Base-by-base conservation (phyloP, 2,113 vertebrate genomes). In the Lepidothrix coronata region DNA sequence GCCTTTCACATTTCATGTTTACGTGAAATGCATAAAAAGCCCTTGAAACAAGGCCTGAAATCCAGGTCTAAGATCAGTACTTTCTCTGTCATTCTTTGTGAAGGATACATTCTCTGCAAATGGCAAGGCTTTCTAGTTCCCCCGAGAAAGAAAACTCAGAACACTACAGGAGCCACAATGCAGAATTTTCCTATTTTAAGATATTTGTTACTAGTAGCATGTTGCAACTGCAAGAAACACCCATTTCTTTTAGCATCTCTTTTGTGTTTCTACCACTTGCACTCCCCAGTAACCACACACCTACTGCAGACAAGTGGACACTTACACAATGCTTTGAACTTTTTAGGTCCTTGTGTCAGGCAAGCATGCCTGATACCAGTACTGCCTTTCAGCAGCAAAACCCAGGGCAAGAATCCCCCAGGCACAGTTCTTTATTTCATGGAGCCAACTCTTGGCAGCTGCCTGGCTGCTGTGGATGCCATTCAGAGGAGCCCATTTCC, bases 21-120 rank as follows among this genome's bases (percentile, higher is more conserved):
- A 93, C 6, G 17, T 18, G 27, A 92, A 75, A 95, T 1, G 48
- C 24, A 74, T 37, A 71, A 92, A 95, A 52, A 95, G 83, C 43
- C 88, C 83, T 75, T 75, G 70, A 52, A 68, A 92, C 39, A 68
- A 91, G 59, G 88, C 68, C 68, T 86, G n/a, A 74, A 91, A 77
- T 51, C 37, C 31, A 84, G 21, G 44, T 74, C 68, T 74, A 70
- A 90, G 63, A 74, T 71, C 66, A 86, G 72, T 39, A 61, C 48
- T 31, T 67, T 89, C 68, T 88, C 52, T 86, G 46, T 28, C 33
- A 25, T 13, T 39, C n/a, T 76, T 48, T 51, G 30, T 62, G 55
- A 43, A 62, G 76, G 72, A 70, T 39, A 35, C 22, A 8, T 48
- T 46, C 55, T 59, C 72, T 59, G 59, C 39, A 51, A 92, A 72